A percentile compares a stretch with the other conserved stretches of the same genome.
phyloP scores from a whole-genome alignment of 2,797 vertebrate genomes.

The Gymnocypris eckloni region DNA sequence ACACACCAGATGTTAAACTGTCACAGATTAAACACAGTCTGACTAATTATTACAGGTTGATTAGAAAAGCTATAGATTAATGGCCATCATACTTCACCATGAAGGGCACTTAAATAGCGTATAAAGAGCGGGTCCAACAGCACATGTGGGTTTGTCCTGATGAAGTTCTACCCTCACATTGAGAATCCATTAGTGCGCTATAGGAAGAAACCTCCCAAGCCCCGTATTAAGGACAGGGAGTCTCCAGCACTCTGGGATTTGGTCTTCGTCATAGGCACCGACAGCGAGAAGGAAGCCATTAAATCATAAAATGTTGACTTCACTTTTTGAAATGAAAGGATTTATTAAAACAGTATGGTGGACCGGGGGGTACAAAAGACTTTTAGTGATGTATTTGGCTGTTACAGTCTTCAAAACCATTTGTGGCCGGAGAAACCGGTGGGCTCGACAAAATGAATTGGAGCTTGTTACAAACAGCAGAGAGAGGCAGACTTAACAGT shows the following conservation, averaged over 20 bases:
- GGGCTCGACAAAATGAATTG: conserved; percentile 52
- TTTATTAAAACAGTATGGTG: conserved; percentile 78
- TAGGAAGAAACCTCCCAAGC: conserved; percentile 60
- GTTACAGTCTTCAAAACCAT: conserved; percentile 47
- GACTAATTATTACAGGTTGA: conserved; percentile 3
- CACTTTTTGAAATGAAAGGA: conserved; percentile 74
- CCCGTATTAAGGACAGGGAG: conserved; percentile 60
- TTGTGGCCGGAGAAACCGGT: conserved; percentile 53
- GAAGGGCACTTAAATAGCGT: conserved; percentile 23
- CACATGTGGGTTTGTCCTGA: conserved; percentile 48
- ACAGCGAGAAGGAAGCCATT: conserved; percentile 77
- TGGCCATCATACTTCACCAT: conserved; percentile 13
- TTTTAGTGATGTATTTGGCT: conserved; percentile 69
- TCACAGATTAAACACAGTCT: conserved; percentile 19
- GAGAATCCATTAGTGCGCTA: conserved; percentile 68
- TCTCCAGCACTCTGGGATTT: conserved; percentile 63
- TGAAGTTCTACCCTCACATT: conserved; percentile 60
- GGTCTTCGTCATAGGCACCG: conserved; percentile 72
- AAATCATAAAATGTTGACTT: conserved; percentile 79
- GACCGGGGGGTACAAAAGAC: conserved; percentile 49
- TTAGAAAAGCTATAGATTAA: not conserved
- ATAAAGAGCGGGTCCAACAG: conserved; percentile 15
- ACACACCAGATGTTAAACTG: no score
- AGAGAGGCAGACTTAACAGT: conserved; percentile 52
- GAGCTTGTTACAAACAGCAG: conserved; percentile 61